phyloP scores from a whole-genome alignment of 2,113 vertebrate species.

The Sinosuthora webbiana region DNA sequence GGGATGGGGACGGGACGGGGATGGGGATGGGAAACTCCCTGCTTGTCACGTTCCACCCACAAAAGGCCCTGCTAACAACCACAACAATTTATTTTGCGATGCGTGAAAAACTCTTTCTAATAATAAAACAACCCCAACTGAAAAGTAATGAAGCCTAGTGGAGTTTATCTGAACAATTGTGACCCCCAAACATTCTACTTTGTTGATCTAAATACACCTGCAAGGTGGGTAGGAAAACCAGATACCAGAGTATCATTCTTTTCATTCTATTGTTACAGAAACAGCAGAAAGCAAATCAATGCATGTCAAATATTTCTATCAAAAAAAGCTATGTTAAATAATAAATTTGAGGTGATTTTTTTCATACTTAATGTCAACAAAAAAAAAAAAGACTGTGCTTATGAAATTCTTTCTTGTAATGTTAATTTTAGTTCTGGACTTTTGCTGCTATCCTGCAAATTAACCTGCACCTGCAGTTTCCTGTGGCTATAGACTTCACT shows the following conservation, averaged over 20 bases:
- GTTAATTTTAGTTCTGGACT: background rate
- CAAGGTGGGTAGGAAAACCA: background rate
- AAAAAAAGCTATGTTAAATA: background rate
- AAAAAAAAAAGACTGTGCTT: background rate
- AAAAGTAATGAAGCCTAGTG: background rate
- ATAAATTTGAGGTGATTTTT: background rate
- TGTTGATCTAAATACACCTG: background rate
- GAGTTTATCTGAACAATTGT: background rate
- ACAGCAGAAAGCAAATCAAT: background rate
- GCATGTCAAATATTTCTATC: background rate
- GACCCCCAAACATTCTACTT: background rate
- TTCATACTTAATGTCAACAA: background rate
- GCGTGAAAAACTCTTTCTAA: background rate
- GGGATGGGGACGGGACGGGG: rapidly evolving
- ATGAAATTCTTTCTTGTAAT: background rate
- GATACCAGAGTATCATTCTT: background rate
- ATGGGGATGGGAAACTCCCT: background rate
- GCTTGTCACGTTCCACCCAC: rapidly evolving
- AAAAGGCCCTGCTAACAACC: background rate
- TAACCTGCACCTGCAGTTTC: background rate
- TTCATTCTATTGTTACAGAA: background rate
- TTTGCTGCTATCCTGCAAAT: background rate
- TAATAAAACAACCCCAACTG: background rate
- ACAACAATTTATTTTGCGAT: background rate
- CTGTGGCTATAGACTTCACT: background rate